phyloP scores from a whole-genome alignment of 1,140 invertebrate genomes.

The Phthorimaea operculella region DNA sequence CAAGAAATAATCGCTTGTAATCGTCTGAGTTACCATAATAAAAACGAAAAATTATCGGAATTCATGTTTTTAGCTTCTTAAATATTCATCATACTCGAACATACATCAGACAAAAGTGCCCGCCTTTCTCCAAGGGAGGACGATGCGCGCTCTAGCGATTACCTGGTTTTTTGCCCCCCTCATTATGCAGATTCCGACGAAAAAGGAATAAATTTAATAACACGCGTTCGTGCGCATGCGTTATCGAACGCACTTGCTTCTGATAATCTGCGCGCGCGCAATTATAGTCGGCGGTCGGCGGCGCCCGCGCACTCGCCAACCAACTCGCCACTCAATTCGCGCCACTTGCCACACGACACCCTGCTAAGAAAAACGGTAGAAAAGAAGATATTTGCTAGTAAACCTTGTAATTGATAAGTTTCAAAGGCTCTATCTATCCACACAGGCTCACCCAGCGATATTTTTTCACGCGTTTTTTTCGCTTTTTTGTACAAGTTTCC shows the following conservation, averaged over 20 bases:
- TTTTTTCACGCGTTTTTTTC: too few species aligned
- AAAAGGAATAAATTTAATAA: conserved; percentile 67
- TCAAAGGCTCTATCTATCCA: too few species aligned
- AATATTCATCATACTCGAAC: conserved; percentile 45
- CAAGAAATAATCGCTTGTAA: conserved; percentile 40
- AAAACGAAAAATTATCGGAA: conserved; percentile 25
- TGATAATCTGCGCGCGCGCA: conserved; percentile 61
- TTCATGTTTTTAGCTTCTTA: conserved; percentile 21
- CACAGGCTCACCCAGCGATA: too few species aligned
- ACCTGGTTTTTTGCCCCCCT: conserved; percentile 56
- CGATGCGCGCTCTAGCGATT: conserved; percentile 56
- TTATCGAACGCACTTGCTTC: conserved; percentile 64
- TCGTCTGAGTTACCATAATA: conserved; percentile 32
- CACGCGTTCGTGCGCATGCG: conserved; percentile 58
- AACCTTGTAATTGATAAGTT: too few species aligned
- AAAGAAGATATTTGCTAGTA: too few species aligned
- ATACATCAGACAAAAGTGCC: conserved; percentile 40
- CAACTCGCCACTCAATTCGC: conserved; percentile 7
- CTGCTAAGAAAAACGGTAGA: conserved; percentile 19
- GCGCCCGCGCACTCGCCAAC: conserved; percentile 14
- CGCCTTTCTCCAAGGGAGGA: conserved; percentile 46
- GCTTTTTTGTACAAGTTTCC: too few species aligned
- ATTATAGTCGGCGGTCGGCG: conserved; percentile 28
- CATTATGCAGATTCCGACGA: conserved; percentile 63
- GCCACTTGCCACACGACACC: conserved; percentile 26